phyloP scores from a whole-genome alignment of 2,888 invertebrate genomes.

The Mystacides longicornis region DNA sequence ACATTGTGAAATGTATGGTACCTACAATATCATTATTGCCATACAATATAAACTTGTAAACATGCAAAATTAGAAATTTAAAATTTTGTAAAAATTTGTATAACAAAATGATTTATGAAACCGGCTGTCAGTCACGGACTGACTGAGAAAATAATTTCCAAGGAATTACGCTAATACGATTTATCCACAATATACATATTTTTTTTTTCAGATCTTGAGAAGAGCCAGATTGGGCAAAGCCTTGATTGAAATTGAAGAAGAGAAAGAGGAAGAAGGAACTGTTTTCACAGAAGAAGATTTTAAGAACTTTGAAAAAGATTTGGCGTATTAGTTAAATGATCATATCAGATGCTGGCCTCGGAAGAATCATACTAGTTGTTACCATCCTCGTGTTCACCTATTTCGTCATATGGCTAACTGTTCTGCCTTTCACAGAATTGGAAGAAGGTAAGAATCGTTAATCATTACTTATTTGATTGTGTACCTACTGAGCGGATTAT shows the following conservation, averaged over 20 bases:
- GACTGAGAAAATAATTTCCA: background rate
- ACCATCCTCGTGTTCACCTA: slow-evolving; percentile 48
- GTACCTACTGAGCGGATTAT: too few relatives aligned
- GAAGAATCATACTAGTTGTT: slow-evolving; percentile 49
- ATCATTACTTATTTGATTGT: too few relatives aligned
- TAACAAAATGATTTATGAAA: too few relatives aligned
- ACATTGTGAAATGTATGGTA: too few relatives aligned
- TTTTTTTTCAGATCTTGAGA: slow-evolving; percentile 46
- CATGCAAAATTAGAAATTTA: too few relatives aligned
- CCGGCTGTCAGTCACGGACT: background rate
- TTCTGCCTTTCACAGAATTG: slow-evolving; percentile 58
- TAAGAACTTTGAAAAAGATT: slow-evolving; percentile 58
- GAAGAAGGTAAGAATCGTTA: slow-evolving; percentile 54
- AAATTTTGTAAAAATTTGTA: too few relatives aligned
- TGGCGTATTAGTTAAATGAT: slow-evolving; percentile 52
- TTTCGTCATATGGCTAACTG: slow-evolving; percentile 59
- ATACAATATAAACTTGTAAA: too few relatives aligned
- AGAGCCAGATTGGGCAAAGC: slow-evolving; percentile 49
- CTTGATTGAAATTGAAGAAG: slow-evolving; percentile 36
- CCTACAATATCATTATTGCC: too few relatives aligned
- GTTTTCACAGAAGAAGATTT: slow-evolving; percentile 66
- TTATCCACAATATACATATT: background rate
- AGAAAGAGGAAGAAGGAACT: slow-evolving; percentile 45
- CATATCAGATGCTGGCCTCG: slow-evolving; percentile 49
- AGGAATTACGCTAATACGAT: background rate